Base-by-base conservation (phyloP, 2,888 invertebrate species). In the Phrixothrix hirtus region DNA sequence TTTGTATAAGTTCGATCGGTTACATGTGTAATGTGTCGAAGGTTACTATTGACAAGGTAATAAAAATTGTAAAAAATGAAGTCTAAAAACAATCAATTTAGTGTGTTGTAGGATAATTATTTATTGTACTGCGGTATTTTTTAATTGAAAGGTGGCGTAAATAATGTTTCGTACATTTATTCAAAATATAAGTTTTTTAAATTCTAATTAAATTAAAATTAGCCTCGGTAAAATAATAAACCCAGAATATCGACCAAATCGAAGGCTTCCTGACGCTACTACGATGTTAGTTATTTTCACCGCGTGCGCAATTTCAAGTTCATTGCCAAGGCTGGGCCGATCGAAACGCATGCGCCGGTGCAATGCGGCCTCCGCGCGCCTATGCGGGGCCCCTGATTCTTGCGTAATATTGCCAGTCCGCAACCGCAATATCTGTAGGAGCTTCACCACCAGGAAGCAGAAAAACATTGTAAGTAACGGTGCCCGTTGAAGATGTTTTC, bases 291-390 rank as follows among this genome's bases (percentile, higher is more conserved):
- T n/a, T n/a, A n/a, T n/a, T 45, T 36, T 36, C 54, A 44, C 54
- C 44, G 36, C 52, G 47, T 41, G 39, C 48, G 78, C 79, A 78
- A 78, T 83, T 84, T 83, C 86, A 86, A 86, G 86, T 86, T 87
- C 87, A 87, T 83, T 87, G 86, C 85, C 87, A 87, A 87, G 87
- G 87, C 84, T 64, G 59, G 59, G 57, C 52, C 60, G 52, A 82
- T 49, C 39, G 56, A 57, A 58, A 83, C 81, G 73, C 75, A 79
- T 64, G 72, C 70, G 72, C 68, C 51, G 56, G 66, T 80, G 82
- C 83, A 83, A 77, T 83, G 84, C 83, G 83, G 83, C 81, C 67
- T 65, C 69, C 60, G 51, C 61, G 61, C 59, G 67, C 66, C 68
- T 67, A 68, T 65, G 65, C 57, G 60, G 71, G 69, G 68, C 70